A percentile compares a stretch with the other conserved stretches of the same genome.
Evolutionary conservation across 2,113 vertebrate species (phyloP).

Genomic region (Syrmaticus mikado): DNA sequence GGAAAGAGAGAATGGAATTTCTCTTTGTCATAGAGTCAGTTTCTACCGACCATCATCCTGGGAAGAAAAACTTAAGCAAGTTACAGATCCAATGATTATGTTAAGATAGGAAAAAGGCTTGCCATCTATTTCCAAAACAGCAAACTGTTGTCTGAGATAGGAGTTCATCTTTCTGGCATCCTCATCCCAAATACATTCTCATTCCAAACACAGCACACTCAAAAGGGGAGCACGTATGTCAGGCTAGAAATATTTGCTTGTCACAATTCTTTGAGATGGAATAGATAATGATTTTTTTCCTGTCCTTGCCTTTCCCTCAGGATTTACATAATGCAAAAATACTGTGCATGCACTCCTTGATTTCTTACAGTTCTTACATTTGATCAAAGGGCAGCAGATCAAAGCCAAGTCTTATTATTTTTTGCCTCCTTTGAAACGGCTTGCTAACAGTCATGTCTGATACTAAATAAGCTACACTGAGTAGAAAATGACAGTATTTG

Average conservation of each 20-base stretch:
- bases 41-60: not conserved
- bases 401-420: slow-evolving; percentile 2
- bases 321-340: not conserved
- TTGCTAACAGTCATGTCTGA: not conserved
- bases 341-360: not conserved
- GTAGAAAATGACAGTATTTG: not conserved
- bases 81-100: not conserved
- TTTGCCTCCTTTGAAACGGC: not conserved
- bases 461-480: not conserved
- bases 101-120: not conserved
- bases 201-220: not conserved
- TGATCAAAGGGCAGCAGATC: slow-evolving; percentile 45
- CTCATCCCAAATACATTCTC: not conserved
- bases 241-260: not conserved
- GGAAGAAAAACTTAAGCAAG: not conserved
- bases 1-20: not conserved
- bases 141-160: not conserved
- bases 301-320: not conserved
- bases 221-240: not conserved
- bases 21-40: not conserved
- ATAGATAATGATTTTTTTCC: slow-evolving; percentile 8
- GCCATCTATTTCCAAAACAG: not conserved
- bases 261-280: not conserved
- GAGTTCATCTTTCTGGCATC: not conserved
- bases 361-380: not conserved